A percentile compares a stretch with the other conserved stretches of the same genome.
Evolutionary conservation across 2,113 vertebrate species (phyloP).

Genomic region (Sinosuthora webbiana): DNA sequence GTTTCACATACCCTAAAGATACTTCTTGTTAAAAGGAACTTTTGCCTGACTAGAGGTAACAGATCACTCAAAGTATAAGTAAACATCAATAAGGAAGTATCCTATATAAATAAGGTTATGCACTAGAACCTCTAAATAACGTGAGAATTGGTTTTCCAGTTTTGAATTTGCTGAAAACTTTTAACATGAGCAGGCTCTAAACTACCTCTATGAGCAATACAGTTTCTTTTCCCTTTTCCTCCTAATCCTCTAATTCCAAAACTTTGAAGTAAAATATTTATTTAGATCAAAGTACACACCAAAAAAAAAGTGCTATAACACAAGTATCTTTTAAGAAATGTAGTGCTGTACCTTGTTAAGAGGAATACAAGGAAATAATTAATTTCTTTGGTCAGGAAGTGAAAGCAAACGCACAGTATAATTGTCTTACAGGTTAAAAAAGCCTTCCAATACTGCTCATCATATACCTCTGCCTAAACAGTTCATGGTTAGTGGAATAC

Average conservation of each 20-base stretch:
- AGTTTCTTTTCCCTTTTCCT: not conserved
- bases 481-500: not conserved
- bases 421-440: not conserved
- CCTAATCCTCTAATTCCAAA: not conserved
- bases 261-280: not conserved
- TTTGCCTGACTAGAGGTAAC: not conserved
- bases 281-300: not conserved
- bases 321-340: not conserved
- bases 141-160: not conserved
- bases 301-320: not conserved
- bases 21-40: not conserved
- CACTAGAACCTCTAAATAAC: not conserved
- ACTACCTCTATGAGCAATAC: not conserved
- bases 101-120: not conserved
- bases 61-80: not conserved
- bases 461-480: not conserved
- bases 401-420: not conserved
- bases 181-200: not conserved
- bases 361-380: not conserved
- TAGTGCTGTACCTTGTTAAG: not conserved
- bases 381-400: not conserved
- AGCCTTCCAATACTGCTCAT: not conserved
- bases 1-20: not conserved
- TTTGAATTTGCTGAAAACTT: not conserved
- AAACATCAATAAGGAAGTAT: not conserved